Evolutionary conservation across 2,797 vertebrate species (phyloP).

Genomic region (Melopsittacus undulatus): DNA sequence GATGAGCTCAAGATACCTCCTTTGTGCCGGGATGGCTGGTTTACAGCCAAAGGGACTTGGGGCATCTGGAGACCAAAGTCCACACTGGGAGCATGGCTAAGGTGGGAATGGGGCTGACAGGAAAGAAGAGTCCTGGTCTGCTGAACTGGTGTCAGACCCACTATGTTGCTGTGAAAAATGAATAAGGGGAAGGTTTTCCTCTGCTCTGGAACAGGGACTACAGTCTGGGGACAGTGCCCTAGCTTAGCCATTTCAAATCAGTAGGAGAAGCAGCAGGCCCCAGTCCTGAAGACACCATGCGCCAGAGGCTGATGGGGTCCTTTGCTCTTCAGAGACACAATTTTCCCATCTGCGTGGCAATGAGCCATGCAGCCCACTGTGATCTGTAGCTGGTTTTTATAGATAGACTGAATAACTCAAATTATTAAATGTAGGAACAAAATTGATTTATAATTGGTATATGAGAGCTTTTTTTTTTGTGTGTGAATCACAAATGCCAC

Average conservation of each 20-base stretch:
- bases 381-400: background rate
- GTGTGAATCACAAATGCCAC: background rate
- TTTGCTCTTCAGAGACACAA: accelerated
- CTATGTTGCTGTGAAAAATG: background rate
- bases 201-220: background rate
- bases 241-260: accelerated
- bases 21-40: background rate
- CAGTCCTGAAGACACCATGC: accelerated
- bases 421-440: background rate
- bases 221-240: background rate
- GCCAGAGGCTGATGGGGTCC: background rate
- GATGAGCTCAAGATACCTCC: accelerated
- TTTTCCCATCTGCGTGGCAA: no score
- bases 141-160: background rate
- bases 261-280: background rate
- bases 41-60: background rate
- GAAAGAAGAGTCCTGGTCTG: background rate
- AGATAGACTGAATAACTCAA: background rate
- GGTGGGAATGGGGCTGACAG: background rate
- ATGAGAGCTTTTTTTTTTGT: background rate
- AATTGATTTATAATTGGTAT: background rate
- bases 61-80: background rate
- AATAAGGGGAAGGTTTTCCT: background rate
- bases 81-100: accelerated
- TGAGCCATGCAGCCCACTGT: background rate